phyloP scores from a whole-genome alignment of 1,140 invertebrate species.

The Galleria mellonella region DNA sequence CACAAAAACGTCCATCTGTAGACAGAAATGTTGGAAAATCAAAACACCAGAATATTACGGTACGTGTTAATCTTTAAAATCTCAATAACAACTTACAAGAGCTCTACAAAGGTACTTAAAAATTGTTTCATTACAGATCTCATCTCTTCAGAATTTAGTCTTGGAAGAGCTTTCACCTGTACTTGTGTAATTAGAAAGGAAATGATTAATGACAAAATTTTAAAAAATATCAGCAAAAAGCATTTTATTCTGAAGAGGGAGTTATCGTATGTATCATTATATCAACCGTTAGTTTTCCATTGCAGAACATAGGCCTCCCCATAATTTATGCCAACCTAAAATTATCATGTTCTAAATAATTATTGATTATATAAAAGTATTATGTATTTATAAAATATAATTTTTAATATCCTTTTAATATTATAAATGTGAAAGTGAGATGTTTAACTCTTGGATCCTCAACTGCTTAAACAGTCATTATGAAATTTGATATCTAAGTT shows the following conservation, averaged over 20 bases:
- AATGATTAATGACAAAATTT: constrained; percentile 48
- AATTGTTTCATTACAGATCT: constrained; percentile 61
- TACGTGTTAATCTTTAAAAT: constrained; percentile 20
- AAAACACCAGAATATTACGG: constrained; percentile 51
- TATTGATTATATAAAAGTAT: too few species aligned
- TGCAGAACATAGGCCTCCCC: too few species aligned
- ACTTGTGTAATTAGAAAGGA: constrained; percentile 57
- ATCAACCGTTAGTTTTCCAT: constrained; percentile 2
- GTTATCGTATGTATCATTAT: constrained; percentile 41
- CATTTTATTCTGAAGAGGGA: constrained; percentile 72
- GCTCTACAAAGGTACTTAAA: too few species aligned
- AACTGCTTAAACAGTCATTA: too few species aligned
- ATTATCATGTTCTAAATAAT: too few species aligned
- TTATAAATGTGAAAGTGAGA: too few species aligned
- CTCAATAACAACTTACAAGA: too few species aligned
- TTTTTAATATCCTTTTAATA: too few species aligned
- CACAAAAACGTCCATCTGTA: constrained; percentile 33
- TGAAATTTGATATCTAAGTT: too few species aligned
- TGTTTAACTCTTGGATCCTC: too few species aligned
- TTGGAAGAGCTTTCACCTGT: constrained; percentile 65
- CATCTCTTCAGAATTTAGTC: constrained; percentile 52
- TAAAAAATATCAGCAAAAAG: constrained; percentile 72
- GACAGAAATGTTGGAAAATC: constrained; percentile 44
- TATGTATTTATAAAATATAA: too few species aligned
- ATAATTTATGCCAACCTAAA: too few species aligned